phyloP scores from a whole-genome alignment of 1,140 invertebrate genomes.

The Zaprionus vittiger region DNA sequence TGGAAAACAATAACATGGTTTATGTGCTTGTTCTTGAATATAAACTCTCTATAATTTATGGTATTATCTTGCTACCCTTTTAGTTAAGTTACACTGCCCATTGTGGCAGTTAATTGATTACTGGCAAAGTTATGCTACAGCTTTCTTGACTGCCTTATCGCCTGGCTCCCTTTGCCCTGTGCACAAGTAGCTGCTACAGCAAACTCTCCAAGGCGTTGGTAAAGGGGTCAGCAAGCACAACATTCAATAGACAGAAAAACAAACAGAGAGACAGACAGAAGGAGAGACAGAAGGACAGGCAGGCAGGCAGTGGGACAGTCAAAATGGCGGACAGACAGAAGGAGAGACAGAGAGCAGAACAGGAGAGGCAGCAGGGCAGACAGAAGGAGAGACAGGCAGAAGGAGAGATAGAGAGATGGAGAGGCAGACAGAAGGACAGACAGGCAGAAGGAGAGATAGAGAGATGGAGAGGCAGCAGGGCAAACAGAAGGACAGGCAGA shows the following conservation, averaged over 20 bases:
- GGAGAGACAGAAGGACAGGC: constrained; percentile 22
- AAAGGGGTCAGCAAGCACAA: constrained; percentile 13
- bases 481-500: background rate
- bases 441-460: constrained; percentile 5
- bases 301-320: constrained; percentile 15
- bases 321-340: constrained; percentile 13
- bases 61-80: too few species aligned
- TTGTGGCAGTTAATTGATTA: background rate
- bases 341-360: background rate
- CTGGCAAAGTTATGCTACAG: background rate
- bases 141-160: background rate
- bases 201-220: background rate
- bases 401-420: constrained; percentile 10
- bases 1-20: too few species aligned
- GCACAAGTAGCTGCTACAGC: too few species aligned
- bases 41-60: too few species aligned
- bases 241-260: constrained; percentile 12
- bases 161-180: background rate
- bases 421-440: background rate
- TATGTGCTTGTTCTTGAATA: too few species aligned
- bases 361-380: background rate
- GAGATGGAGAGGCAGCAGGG: background rate
- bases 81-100: too few species aligned
- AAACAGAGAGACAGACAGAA: constrained; percentile 14
- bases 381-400: too few species aligned